Conservation (phyloP, 2,888 invertebrate species). For the Brachylomia viminalis region DNA sequence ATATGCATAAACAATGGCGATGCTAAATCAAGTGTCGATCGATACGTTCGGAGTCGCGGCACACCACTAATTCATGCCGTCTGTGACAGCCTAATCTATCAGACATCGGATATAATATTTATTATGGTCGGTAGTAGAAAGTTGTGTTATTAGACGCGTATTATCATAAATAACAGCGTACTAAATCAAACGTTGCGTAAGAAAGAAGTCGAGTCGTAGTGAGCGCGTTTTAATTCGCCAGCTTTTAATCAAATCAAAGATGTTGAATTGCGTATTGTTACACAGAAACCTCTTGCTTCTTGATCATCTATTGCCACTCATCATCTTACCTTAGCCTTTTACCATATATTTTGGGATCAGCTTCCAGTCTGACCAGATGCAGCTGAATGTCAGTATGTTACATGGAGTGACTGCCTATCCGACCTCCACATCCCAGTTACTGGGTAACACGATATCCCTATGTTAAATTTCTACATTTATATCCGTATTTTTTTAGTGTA, state of each 20-base stretch:
- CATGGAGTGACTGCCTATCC: too few species aligned
- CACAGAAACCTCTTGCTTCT: too few species aligned
- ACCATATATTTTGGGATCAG: not conserved
- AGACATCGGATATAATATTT: constrained; percentile 18
- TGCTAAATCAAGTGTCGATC: constrained; percentile 49
- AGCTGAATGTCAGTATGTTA: not conserved
- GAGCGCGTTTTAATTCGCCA: not conserved
- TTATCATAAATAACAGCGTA: constrained; percentile 5
- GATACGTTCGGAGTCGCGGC: constrained; percentile 32
- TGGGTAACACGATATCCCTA: too few species aligned
- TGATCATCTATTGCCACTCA: too few species aligned
- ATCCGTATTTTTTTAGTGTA: too few species aligned
- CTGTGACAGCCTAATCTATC: constrained; percentile 30
- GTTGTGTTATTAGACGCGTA: constrained; percentile 8
- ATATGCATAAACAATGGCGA: constrained; percentile 53
- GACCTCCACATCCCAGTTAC: too few species aligned
- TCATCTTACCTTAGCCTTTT: not conserved
- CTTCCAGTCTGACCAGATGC: not conserved
- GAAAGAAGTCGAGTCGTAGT: not conserved
- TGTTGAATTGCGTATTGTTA: not conserved
- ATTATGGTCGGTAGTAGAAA: not conserved
- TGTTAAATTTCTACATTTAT: too few species aligned
- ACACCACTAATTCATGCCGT: constrained; percentile 39
- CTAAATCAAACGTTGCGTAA: constrained; percentile 2
- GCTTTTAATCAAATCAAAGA: not conserved